A percentile compares a stretch with the other conserved stretches of the same genome.
Conservation (phyloP, 1,140 invertebrate genomes). For the Chrysoperla carnea region DNA sequence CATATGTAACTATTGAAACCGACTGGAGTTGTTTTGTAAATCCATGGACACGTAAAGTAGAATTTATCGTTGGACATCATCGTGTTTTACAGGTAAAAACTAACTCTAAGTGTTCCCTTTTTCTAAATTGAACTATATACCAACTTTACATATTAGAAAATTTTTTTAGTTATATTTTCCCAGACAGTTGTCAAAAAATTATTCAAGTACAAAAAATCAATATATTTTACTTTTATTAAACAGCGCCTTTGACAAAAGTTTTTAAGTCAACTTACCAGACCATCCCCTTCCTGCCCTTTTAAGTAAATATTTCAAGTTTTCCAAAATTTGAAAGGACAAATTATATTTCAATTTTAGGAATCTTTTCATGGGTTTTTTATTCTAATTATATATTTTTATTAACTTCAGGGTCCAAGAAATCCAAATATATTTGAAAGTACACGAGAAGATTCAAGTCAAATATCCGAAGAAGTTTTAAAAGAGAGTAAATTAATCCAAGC, state of each 20-base stretch:
- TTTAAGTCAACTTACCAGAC: no score
- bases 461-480: constrained; percentile 35
- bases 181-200: not conserved
- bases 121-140: no score
- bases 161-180: not conserved
- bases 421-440: constrained; percentile 49
- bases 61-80: constrained; percentile 83
- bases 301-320: no score
- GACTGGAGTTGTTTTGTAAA: constrained; percentile 90
- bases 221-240: no score
- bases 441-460: constrained; percentile 21
- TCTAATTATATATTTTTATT: no score
- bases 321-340: no score
- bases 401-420: constrained; percentile 40
- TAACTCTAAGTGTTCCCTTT: constrained; percentile 1
- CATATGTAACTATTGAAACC: constrained; percentile 65
- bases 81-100: constrained; percentile 54
- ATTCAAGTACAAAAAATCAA: no score
- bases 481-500: constrained; percentile 42
- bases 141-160: not conserved
- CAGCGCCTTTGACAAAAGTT: no score
- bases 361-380: no score
- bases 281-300: no score
- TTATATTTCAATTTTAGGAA: no score
- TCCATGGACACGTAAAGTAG: constrained; percentile 80